Evolutionary conservation across 2,113 vertebrate species (phyloP).

Genomic region (Drymodes brunneopygia): DNA sequence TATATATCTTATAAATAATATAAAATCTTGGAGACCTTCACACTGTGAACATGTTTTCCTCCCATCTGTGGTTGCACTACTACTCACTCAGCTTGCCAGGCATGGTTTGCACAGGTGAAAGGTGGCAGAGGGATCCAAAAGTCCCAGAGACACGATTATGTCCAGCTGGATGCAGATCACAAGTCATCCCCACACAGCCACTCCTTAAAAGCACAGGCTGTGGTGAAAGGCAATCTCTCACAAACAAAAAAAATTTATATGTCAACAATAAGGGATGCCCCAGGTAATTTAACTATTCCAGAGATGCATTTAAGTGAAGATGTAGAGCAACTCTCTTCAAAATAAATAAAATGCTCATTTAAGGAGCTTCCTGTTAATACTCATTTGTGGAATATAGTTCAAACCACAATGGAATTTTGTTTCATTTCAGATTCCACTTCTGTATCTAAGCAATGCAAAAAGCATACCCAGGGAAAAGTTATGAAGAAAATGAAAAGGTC

Average conservation of each 20-base stretch:
- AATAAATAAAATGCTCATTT: not conserved
- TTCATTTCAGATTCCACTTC: not conserved
- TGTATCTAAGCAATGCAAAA: not conserved
- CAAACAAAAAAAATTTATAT: not conserved
- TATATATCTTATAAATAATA: not conserved
- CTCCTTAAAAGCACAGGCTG: not conserved
- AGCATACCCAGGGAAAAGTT: not conserved
- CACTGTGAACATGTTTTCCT: not conserved
- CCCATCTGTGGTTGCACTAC: not conserved
- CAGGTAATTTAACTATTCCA: not conserved
- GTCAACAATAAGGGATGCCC: not conserved
- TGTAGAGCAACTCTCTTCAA: not conserved
- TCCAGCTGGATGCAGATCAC: not conserved
- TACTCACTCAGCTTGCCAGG: not conserved
- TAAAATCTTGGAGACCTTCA: not conserved
- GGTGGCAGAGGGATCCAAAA: not conserved
- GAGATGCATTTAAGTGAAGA: not conserved
- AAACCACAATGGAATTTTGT: not conserved
- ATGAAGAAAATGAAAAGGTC: not conserved
- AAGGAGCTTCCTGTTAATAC: not conserved
- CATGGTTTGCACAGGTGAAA: not conserved
- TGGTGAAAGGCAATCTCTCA: not conserved
- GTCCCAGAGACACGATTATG: accelerated
- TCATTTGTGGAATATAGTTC: not conserved
- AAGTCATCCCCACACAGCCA: not conserved